Conservation (phyloP, 2,888 invertebrate species). For the Callyntrura sp. region DNA sequence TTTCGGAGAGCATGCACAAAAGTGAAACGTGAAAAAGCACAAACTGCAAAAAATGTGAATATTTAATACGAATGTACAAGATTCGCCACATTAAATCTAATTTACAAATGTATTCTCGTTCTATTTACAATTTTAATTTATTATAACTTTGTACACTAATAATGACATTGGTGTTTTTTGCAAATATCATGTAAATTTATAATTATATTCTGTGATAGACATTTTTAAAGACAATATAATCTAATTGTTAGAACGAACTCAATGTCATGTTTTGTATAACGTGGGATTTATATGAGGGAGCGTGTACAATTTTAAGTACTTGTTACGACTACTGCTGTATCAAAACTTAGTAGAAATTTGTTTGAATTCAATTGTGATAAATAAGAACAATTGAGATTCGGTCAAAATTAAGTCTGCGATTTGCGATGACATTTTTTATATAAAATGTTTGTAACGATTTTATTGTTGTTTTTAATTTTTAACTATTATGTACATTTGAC, state of each 20-base stretch:
- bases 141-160: not conserved
- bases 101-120: too few species aligned
- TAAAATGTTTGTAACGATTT: too few species aligned
- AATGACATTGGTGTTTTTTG: slow-evolving; percentile 25
- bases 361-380: slow-evolving; percentile 58
- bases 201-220: slow-evolving; percentile 75
- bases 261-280: slow-evolving; percentile 32
- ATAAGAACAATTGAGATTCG: slow-evolving; percentile 50
- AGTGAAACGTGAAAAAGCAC: too few species aligned
- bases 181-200: slow-evolving; percentile 60
- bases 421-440: too few species aligned
- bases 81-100: too few species aligned
- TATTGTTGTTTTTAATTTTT: too few species aligned
- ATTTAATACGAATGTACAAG: too few species aligned
- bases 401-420: slow-evolving; percentile 16
- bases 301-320: not conserved
- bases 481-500: too few species aligned
- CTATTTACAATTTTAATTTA: not conserved
- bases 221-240: slow-evolving; percentile 76
- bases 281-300: slow-evolving; percentile 15
- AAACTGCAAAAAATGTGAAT: too few species aligned
- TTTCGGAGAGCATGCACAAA: too few species aligned
- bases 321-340: too few species aligned
- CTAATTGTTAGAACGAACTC: slow-evolving; percentile 18
- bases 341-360: too few species aligned